Evolutionary conservation across 2,888 invertebrate genomes (phyloP).

Genomic region (Napeogenes sylphis): DNA sequence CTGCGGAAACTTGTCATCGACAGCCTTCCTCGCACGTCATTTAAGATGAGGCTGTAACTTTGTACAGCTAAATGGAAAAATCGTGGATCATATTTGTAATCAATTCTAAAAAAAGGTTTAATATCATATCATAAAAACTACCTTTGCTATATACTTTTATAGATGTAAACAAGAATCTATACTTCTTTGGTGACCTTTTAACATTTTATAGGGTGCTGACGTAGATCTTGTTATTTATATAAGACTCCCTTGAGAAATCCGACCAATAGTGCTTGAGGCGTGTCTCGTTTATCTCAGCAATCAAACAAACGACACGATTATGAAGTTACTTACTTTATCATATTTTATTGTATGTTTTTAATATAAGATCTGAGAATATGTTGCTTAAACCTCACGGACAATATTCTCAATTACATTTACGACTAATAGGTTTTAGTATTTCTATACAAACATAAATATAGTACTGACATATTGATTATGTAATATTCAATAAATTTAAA

Average conservation of each 20-base stretch:
- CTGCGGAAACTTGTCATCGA: conserved; percentile 7
- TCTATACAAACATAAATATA: not conserved
- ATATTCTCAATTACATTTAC: no score
- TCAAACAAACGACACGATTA: conserved; percentile 58
- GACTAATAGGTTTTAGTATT: not conserved
- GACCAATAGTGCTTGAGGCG: conserved; percentile 46
- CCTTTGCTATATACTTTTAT: not conserved
- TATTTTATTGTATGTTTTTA: conserved; percentile 34
- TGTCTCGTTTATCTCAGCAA: conserved; percentile 54
- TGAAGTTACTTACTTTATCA: conserved; percentile 49
- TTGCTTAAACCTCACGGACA: not conserved
- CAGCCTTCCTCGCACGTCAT: conserved; percentile 2
- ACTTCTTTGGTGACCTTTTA: conserved; percentile 8
- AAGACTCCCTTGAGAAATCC: conserved; percentile 53
- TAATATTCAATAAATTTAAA: not conserved
- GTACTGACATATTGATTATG: not conserved
- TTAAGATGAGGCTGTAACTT: conserved; percentile 1
- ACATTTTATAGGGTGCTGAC: conserved; percentile 34
- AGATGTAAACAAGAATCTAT: no score
- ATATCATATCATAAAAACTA: not conserved
- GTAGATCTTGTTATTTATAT: conserved; percentile 52
- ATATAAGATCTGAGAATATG: conserved; percentile 8
- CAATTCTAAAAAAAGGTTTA: not conserved
- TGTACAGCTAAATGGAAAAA: not conserved
- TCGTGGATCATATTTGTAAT: conserved; percentile 2